Base-by-base conservation (phyloP, 1,140 invertebrate genomes). In the Triops cancriformis region DNA sequence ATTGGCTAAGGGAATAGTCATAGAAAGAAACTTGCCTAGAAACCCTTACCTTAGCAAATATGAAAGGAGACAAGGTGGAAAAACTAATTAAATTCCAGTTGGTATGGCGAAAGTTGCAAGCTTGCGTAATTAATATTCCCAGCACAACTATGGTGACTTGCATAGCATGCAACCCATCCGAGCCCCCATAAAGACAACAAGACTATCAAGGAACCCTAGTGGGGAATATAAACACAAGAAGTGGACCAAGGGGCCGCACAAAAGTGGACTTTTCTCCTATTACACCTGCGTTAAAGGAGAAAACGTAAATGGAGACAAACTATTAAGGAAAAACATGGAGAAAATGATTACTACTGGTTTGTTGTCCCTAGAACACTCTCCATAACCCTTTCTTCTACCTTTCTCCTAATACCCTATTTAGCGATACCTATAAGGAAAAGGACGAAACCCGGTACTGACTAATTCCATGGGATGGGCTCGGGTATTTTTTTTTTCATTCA, bases 31-130 rank as follows among this genome's bases (percentile, higher is more conserved):
- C 51, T 64, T 64, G 10, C 14, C n/a, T 18, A 23, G 5, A 23
- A 23, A 6, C 51, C 51, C 45, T 45, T 45, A 45, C 18, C 51
- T 37, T n/a, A 64, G 51, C 51, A 23, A 64, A 64, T 64, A 18
- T 64, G 51, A 64, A 64, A 64, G 51, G 14, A 64, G 51, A 64
- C 51, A 64, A 64, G 51, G 18, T 64, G 51, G 51, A 64, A 64
- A 64, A 64, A 64, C 51, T 64, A 64, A 64, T 64, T 64, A 64
- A 64, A 64, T 64, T 23, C 51, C 51, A 14, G 51, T 64, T 64
- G 51, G 51, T 23, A 23, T 18, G 51, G 51, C 51, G 51, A 64
- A 64, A 64, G 51, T 18, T 64, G 51, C 23, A 64, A 23, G 23
- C 23, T 64, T 64, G n/a, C 51, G n/a, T 64, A 64, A 64, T 64